Evolutionary conservation across 2,113 vertebrate genomes (phyloP), one percentile per base, ranked within the genome.

Genomic region (Tympanuchus pallidicinctus): DNA sequence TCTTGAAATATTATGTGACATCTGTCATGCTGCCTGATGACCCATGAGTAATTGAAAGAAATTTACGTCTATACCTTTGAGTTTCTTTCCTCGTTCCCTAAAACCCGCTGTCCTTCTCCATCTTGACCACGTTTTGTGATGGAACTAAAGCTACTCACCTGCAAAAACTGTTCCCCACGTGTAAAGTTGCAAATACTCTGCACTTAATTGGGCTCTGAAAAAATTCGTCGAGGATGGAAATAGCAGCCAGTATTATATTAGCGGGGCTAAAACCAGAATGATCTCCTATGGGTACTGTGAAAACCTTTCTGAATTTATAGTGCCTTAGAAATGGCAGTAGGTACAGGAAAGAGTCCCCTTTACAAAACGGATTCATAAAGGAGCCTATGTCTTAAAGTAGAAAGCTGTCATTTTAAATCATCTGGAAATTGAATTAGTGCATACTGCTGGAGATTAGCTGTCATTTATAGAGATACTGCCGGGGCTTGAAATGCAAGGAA

Each of bases 21-120:
- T 75, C 64, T 67, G 54, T 30, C 67, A 66, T 13, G 30, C 34
- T 71, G 65, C 65, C 81, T 73, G 61, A 90, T 82, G 38, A 85
- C 71, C 89, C 38, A 16, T 64, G 13, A 54, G 56, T 85, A 48
- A 76, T 75, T 88, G 70, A 28, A 78, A 92, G 71, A 87, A 92
- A 93, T 84, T 56, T 64, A 56, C 22, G 6, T 60, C 60, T 79
- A 48, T 56, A 27, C 25, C 61, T 94, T 79, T 28, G 32, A 61
- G 61, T 64, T 82, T 47, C 83, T 89, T 93, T 65, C 74, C 83
- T 69, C 63, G 16, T 89, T 81, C 91, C 59, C 79, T 89, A 87
- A 96, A 78, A 64, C 71, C 79, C 45, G 76, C 67, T 54, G 18
- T 82, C 92, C 70, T 94, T 76, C 82, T 96, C 76, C 78, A 79